Conservation (phyloP, 2,797 vertebrate species). For the Gallirallus australis region DNA sequence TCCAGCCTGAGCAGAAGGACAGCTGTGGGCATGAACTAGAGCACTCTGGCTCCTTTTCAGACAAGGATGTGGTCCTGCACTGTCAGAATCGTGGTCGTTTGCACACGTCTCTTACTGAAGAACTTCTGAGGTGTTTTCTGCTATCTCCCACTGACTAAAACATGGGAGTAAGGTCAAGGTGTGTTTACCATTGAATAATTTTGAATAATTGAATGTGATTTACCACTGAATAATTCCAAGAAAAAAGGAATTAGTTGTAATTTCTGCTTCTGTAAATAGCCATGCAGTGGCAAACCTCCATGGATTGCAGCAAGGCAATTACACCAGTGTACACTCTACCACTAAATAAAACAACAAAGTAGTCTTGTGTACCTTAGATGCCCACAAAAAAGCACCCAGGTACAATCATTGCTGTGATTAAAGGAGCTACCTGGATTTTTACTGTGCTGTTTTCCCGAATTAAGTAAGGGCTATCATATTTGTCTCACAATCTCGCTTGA, state of each 20-base stretch:
- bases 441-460: not conserved
- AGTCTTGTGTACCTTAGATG: not conserved
- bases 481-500: not conserved
- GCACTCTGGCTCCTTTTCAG: not conserved
- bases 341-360: not conserved
- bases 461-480: not conserved
- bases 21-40: not conserved
- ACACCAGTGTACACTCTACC: not conserved
- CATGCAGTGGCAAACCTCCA: not conserved
- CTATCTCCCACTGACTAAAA: not conserved
- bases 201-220: not conserved
- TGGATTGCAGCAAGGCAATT: not conserved
- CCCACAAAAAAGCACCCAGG: not conserved
- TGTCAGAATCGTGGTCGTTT: not conserved
- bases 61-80: not conserved
- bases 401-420: not conserved
- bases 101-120: not conserved
- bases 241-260: not conserved
- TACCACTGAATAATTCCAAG: not conserved
- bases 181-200: not conserved
- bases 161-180: not conserved
- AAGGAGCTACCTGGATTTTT: not conserved
- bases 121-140: not conserved
- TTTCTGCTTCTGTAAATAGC: not conserved
- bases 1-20: not conserved